phyloP scores from a whole-genome alignment of 2,113 vertebrate genomes.

The Sarotherodon lohbergeri region DNA sequence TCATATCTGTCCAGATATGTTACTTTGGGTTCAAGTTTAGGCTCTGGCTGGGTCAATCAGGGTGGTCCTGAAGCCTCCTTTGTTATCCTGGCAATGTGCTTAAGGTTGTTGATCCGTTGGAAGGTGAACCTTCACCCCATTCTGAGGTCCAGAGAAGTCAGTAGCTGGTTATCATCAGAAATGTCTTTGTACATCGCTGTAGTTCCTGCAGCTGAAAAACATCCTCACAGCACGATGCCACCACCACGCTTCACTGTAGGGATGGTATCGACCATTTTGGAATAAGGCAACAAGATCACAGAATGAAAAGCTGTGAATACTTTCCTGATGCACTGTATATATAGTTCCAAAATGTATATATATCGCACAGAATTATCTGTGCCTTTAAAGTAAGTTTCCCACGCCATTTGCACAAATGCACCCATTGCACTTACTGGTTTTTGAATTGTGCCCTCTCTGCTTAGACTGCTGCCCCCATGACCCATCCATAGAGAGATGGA shows the following conservation, averaged over 20 bases:
- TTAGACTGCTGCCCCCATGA: rapidly evolving
- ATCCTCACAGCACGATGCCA: neutral
- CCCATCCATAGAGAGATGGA: neutral
- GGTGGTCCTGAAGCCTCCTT: neutral
- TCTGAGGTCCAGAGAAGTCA: neutral
- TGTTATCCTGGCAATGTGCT: neutral
- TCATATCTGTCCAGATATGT: neutral
- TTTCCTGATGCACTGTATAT: neutral
- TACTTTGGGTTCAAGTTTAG: rapidly evolving
- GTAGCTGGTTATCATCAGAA: neutral
- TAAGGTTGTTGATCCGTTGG: neutral
- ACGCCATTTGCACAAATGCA: neutral
- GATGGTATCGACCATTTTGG: neutral
- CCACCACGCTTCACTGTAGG: neutral
- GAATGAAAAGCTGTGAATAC: neutral
- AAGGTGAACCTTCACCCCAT: neutral
- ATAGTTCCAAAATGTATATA: neutral
- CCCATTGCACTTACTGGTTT: neutral
- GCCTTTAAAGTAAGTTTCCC: neutral
- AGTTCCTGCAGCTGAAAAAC: neutral
- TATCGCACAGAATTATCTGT: neutral
- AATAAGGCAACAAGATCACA: neutral
- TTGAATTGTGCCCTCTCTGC: neutral
- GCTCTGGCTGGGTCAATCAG: neutral
- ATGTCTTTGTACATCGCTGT: neutral